Conservation (phyloP, 2,113 vertebrate genomes). For the rat (Rattus norvegicus) region GRCr8 NC_086020.1:140402501-140403000, state of each 20-base stretch:
- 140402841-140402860: background rate
- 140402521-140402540: background rate
- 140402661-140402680: background rate
- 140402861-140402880: accelerated
- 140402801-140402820: background rate
- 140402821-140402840: background rate
- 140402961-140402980: background rate
- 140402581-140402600: background rate
- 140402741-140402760: background rate
- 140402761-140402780: background rate
- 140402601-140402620: background rate
- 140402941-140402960: background rate
- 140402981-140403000: background rate
- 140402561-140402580: background rate
- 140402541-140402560: slow-evolving; percentile 28
- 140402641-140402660: background rate
- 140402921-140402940: background rate
- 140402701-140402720: accelerated
- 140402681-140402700: too few species aligned
- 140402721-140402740: background rate
- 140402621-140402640: background rate
- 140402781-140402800: background rate
- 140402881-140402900: background rate
- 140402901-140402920: background rate
- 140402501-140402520: background rate